These are phyloP conservation scores for Galerucella calmariensis DNA, from an alignment of 2,888 invertebrate genomes.

Conservation along the genomic window DNA sequence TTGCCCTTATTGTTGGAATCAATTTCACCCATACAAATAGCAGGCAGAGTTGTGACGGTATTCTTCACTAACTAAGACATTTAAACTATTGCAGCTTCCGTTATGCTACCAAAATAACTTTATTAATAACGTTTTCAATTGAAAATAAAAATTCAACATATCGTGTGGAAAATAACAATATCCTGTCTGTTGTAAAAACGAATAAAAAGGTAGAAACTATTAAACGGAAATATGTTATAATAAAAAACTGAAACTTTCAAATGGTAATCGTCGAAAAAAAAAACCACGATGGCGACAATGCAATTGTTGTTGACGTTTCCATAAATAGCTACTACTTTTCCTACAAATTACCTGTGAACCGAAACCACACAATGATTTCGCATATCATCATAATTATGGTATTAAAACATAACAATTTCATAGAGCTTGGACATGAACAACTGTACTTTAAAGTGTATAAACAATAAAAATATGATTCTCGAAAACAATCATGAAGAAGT, in stretches of 20 bases:
- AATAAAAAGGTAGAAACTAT: not conserved
- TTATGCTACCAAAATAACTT: not conserved
- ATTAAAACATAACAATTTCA: constrained; percentile 49
- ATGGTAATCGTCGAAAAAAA: not conserved
- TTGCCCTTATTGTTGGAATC: too few relatives aligned
- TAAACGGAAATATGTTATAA: constrained; percentile 4
- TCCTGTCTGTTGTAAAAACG: not conserved
- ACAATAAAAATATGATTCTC: constrained; percentile 32
- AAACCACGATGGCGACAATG: not conserved
- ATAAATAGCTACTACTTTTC: constrained; percentile 23
- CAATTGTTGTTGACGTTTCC: constrained; percentile 33
- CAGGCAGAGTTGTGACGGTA: too few relatives aligned
- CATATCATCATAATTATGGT: constrained; percentile 42
- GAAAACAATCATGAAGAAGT: constrained; percentile 19
- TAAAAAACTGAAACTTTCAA: constrained; percentile 4
- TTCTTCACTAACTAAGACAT: not conserved
- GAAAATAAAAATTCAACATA: not conserved
- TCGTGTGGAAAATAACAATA: not conserved
- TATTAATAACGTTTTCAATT: not conserved
- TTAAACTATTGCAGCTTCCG: not conserved
- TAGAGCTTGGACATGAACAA: constrained; percentile 47
- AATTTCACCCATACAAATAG: too few relatives aligned
- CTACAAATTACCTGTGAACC: constrained; percentile 34
- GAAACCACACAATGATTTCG: constrained; percentile 28
- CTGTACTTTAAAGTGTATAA: constrained; percentile 34